Conservation (phyloP, 1,140 invertebrate species). For the Hyles vespertilio region DNA sequence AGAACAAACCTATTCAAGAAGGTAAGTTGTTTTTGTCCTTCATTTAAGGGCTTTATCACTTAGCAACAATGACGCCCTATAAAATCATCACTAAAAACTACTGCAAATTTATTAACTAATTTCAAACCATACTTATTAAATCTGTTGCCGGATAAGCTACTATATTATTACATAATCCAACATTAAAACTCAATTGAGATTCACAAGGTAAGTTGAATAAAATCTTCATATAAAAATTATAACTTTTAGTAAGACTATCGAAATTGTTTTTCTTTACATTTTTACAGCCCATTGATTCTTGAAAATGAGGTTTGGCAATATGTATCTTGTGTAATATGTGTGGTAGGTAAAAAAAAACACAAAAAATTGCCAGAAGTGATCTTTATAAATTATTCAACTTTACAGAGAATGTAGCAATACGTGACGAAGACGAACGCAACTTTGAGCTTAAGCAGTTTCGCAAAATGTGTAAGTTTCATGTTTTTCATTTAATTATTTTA, state of each 20-base stretch:
- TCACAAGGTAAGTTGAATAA: neutral
- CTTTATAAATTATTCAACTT: neutral
- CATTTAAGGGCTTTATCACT: neutral
- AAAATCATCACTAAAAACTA: neutral
- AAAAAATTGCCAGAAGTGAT: neutral
- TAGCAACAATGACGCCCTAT: neutral
- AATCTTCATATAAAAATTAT: conserved; percentile 1
- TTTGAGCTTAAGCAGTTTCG: conserved; percentile 15
- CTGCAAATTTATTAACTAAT: too few species aligned
- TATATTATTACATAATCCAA: too few species aligned
- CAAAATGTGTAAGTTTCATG: conserved; percentile 36
- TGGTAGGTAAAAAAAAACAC: too few species aligned
- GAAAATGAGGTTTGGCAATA: too few species aligned
- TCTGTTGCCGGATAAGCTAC: neutral
- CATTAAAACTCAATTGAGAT: neutral
- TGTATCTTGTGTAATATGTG: too few species aligned
- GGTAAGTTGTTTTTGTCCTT: conserved; percentile 8
- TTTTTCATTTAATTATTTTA: too few species aligned
- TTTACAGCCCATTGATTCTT: too few species aligned
- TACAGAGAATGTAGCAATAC: neutral
- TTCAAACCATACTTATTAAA: neutral
- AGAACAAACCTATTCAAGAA: conserved; percentile 12
- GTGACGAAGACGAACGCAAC: conserved; percentile 8
- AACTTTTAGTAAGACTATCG: neutral
- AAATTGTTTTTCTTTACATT: too few species aligned